Evolutionary conservation across 2,113 vertebrate genomes (phyloP).

Genomic region (Megatriorchis doriae): DNA sequence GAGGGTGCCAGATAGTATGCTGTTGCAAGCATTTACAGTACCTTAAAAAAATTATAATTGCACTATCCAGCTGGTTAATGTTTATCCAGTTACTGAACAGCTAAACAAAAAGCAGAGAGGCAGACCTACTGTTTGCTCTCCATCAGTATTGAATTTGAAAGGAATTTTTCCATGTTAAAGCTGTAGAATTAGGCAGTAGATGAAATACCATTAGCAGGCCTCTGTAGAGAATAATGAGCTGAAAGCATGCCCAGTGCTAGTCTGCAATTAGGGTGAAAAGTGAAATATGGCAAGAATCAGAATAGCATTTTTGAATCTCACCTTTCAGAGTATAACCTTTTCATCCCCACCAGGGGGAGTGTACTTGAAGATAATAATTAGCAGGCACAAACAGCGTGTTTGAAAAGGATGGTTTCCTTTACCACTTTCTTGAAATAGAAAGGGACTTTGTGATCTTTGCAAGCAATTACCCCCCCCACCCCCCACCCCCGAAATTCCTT

Average conservation of each 20-base stretch:
- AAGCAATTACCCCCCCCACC: rapidly evolving
- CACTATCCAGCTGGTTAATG: constrained; percentile 57
- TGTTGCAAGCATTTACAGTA: constrained; percentile 38
- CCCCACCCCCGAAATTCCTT: background rate
- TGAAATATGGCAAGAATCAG: constrained; percentile 16
- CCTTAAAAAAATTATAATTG: constrained; percentile 47
- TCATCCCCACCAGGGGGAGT: constrained; percentile 58
- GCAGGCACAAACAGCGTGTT: background rate
- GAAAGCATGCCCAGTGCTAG: background rate
- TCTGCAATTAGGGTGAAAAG: constrained; percentile 49
- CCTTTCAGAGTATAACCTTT: background rate
- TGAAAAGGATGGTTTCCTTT: background rate
- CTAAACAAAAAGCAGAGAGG: constrained; percentile 40
- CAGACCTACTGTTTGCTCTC: background rate
- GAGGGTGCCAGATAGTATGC: constrained; percentile 38
- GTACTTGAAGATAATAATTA: background rate
- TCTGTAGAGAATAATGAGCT: constrained; percentile 42
- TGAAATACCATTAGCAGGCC: constrained; percentile 24
- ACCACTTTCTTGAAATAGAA: constrained; percentile 23
- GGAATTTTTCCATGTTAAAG: constrained; percentile 25
- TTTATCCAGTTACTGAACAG: constrained; percentile 46
- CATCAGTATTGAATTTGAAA: background rate
- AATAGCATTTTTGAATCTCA: background rate
- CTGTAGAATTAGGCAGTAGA: constrained; percentile 6
- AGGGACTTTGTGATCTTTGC: background rate